Evolutionary conservation across 2,113 vertebrate genomes (phyloP).

Genomic region (Chlorodrepanis virens): DNA sequence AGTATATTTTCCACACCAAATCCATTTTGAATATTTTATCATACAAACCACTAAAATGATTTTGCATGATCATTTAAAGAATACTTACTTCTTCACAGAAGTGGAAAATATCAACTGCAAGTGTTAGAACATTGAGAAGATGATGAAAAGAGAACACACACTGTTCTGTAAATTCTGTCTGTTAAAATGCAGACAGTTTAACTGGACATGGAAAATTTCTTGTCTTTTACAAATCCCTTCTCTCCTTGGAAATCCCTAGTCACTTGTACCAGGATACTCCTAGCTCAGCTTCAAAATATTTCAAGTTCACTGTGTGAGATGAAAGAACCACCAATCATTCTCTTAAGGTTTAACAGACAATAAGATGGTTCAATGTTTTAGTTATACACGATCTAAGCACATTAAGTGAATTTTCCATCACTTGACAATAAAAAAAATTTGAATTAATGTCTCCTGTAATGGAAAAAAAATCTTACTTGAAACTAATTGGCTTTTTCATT

Average conservation of each 20-base stretch:
- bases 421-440: not conserved
- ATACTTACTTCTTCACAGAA: not conserved
- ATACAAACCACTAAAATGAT: conserved; percentile 1
- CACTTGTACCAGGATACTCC: not conserved
- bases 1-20: conserved; percentile 12
- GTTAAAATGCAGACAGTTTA: not conserved
- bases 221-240: not conserved
- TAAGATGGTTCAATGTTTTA: not conserved
- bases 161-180: not conserved
- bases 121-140: not conserved
- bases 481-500: not conserved
- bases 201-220: not conserved
- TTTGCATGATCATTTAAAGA: conserved; percentile 20
- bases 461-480: not conserved
- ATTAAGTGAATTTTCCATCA: not conserved
- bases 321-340: not conserved
- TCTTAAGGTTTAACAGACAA: not conserved
- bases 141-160: not conserved
- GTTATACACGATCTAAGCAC: not conserved
- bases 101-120: not conserved
- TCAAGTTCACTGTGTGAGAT: not conserved
- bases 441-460: not conserved
- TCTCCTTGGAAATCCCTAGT: not conserved
- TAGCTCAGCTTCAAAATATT: not conserved
- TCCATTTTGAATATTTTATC: conserved; percentile 40